Conservation (phyloP, 1,140 invertebrate species). For the Dendroctonus ponderosae region DNA sequence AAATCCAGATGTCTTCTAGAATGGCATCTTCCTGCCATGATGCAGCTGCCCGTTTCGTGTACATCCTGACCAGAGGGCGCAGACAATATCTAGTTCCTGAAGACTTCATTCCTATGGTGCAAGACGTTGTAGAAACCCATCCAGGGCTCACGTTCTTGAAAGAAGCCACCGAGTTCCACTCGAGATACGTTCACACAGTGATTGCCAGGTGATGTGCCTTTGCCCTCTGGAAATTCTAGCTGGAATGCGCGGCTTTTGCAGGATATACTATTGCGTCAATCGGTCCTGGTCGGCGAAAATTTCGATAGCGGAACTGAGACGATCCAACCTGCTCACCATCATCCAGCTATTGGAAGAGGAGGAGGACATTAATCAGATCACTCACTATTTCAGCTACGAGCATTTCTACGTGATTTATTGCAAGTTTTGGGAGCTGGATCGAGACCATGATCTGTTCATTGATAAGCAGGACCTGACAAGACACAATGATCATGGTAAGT, state of each 20-base stretch:
- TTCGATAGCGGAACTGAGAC: conserved; percentile 82
- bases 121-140: conserved; percentile 99
- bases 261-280: conserved; percentile 98
- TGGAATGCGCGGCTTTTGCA: conserved; percentile 39
- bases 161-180: conserved; percentile 98
- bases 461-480: conserved; percentile 89
- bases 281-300: conserved; percentile 96
- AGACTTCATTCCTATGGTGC: conserved; percentile 90
- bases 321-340: conserved; percentile 82
- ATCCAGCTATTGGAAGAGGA: conserved; percentile 81
- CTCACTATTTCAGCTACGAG: conserved; percentile 98
- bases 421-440: conserved; percentile 99
- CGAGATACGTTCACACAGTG: conserved; percentile 94
- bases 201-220: conserved; percentile 60
- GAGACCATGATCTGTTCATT: conserved; percentile 97
- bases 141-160: conserved; percentile 95
- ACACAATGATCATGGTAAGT: conserved; percentile 92
- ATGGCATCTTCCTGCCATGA: conserved; percentile 81
- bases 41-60: conserved; percentile 84
- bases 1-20: conserved; percentile 52
- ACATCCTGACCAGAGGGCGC: conserved; percentile 72
- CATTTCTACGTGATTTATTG: conserved; percentile 99
- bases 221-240: neutral
- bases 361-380: conserved; percentile 97
- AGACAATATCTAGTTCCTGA: conserved; percentile 68